phyloP scores from a whole-genome alignment of 2,797 vertebrate genomes.

The Rhinatrema bivittatum region DNA sequence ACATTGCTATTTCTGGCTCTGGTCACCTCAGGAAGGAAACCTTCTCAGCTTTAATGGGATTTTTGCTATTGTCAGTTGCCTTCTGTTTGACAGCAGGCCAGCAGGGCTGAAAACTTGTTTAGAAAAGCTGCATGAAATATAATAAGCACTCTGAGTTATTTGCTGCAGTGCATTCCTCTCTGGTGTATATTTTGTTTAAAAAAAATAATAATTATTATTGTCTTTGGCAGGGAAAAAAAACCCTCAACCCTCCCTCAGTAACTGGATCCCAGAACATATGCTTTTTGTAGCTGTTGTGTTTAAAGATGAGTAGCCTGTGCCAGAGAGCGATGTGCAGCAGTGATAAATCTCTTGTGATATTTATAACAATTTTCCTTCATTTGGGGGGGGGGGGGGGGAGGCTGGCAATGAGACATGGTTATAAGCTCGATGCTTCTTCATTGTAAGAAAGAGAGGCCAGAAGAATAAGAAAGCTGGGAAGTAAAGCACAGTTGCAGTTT shows the following conservation, averaged over 20 bases:
- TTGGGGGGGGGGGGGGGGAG: conserved; percentile 21
- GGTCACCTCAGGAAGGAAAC: conserved; percentile 96
- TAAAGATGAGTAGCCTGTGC: conserved; percentile 38
- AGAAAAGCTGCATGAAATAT: conserved; percentile 75
- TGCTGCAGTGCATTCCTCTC: conserved; percentile 61
- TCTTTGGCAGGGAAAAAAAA: conserved; percentile 59
- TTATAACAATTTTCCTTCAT: conserved; percentile 33
- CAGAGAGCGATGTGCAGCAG: conserved; percentile 21
- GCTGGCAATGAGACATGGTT: no score
- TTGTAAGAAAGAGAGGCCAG: no score
- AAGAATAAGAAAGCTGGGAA: no score
- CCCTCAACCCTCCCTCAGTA: conserved; percentile 24
- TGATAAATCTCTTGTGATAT: conserved; percentile 38
- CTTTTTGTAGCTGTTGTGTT: conserved; percentile 48
- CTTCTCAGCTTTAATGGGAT: conserved; percentile 94
- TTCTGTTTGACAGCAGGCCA: conserved; percentile 91
- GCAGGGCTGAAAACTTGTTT: conserved; percentile 68
- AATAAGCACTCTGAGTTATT: conserved; percentile 59
- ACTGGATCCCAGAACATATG: conserved; percentile 49
- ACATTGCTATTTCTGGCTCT: conserved; percentile 92
- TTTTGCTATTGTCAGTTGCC: conserved; percentile 91
- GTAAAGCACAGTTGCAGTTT: no score
- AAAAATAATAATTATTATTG: conserved; percentile 61
- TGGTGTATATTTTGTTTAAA: conserved; percentile 61
- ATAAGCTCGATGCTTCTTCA: no score